phyloP scores from a whole-genome alignment of 2,797 vertebrate genomes.

The Orientallactaga sibirica region DNA sequence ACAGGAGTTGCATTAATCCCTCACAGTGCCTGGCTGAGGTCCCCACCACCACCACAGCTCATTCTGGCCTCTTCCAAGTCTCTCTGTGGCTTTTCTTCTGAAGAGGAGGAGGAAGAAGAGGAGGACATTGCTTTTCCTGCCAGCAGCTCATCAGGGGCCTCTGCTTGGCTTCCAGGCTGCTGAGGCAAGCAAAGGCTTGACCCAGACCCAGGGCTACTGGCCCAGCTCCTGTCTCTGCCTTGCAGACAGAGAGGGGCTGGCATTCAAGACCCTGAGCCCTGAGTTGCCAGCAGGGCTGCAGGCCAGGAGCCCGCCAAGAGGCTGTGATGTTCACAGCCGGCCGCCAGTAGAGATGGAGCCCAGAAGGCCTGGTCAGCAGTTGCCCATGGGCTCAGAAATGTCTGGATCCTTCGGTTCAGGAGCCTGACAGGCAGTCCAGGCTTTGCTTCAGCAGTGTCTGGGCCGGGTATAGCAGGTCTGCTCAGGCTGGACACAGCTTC shows the following conservation, averaged over 20 bases:
- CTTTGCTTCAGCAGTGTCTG: constrained; percentile 64
- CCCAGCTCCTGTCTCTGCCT: constrained; percentile 63
- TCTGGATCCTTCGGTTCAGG: constrained; percentile 31
- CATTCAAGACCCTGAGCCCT: constrained; percentile 40
- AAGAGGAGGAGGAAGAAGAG: no score
- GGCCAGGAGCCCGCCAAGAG: constrained; percentile 54
- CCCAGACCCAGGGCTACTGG: constrained; percentile 72
- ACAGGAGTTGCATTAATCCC: background rate
- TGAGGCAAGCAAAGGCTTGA: constrained; percentile 76
- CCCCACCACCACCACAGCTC: background rate
- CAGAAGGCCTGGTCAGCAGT: constrained; percentile 65
- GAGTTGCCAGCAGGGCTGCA: constrained; percentile 62
- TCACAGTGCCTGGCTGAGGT: background rate
- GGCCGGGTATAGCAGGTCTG: background rate
- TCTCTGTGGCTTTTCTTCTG: background rate
- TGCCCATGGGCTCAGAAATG: constrained; percentile 72
- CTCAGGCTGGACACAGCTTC: background rate
- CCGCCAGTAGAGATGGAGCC: constrained; percentile 71
- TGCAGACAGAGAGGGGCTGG: constrained; percentile 78
- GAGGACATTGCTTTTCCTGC: background rate
- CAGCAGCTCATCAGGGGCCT: constrained; percentile 39
- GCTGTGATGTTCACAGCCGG: background rate
- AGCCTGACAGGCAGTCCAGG: constrained; percentile 61
- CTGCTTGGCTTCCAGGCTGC: constrained; percentile 50
- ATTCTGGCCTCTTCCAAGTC: background rate